phyloP scores from a whole-genome alignment of 2,888 invertebrate genomes.

The Bibio marci region DNA sequence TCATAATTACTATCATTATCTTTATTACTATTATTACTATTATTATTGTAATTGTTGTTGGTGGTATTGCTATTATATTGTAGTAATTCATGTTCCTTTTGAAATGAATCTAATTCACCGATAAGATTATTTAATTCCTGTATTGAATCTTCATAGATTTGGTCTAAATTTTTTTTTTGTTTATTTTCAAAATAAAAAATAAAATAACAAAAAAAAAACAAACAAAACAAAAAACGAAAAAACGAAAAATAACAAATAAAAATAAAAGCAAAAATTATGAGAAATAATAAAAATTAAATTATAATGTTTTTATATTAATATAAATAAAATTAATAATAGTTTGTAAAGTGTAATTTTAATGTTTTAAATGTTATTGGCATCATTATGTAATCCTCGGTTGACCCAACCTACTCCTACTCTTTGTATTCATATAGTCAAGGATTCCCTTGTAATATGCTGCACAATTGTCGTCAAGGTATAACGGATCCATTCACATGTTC shows the following conservation, averaged over 20 bases:
- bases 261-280: conserved; percentile 3
- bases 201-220: conserved; percentile 3
- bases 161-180: conserved; percentile 17
- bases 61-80: conserved; percentile 1
- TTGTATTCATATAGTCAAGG: too few relatives aligned
- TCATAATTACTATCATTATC: conserved; percentile 12
- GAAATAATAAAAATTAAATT: background rate
- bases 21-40: conserved; percentile 6
- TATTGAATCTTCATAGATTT: conserved; percentile 31
- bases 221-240: conserved; percentile 3
- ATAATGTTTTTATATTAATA: background rate
- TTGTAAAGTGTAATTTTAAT: too few relatives aligned
- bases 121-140: conserved; percentile 31
- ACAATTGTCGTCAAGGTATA: too few relatives aligned
- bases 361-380: too few relatives aligned
- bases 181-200: conserved; percentile 3
- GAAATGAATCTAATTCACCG: conserved; percentile 32
- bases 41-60: background rate
- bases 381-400: too few relatives aligned
- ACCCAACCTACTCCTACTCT: too few relatives aligned
- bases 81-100: conserved; percentile 29
- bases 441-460: too few relatives aligned
- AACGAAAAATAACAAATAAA: conserved; percentile 4
- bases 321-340: background rate
- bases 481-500: too few relatives aligned